Conservation (phyloP, 2,888 invertebrate species). For the Julus scanicus region DNA sequence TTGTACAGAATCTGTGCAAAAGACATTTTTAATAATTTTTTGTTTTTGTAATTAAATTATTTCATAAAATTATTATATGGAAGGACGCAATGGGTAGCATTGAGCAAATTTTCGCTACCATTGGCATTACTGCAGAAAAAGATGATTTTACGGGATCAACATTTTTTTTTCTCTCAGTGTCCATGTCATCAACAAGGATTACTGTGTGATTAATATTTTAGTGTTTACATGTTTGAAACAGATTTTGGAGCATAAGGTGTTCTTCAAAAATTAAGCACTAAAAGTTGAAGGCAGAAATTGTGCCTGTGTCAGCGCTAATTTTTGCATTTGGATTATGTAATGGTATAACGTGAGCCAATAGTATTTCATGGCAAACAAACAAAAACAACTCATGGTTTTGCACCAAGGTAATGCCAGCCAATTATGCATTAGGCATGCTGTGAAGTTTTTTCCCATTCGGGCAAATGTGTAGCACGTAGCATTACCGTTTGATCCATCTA, state of each 20-base stretch:
- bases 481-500: slow-evolving; percentile 9
- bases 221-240: neutral
- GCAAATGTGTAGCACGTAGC: neutral
- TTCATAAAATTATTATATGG: neutral
- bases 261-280: neutral
- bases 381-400: neutral
- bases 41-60: too few relatives aligned
- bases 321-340: neutral
- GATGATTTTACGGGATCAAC: neutral
- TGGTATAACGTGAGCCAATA: neutral
- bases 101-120: neutral
- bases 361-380: neutral
- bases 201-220: neutral
- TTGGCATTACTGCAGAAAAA: neutral
- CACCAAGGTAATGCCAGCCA: neutral
- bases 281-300: slow-evolving; percentile 11
- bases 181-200: neutral
- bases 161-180: neutral
- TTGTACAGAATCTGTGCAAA: neutral
- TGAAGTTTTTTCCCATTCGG: neutral
- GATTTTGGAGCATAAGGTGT: slow-evolving; percentile 19
- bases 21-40: too few relatives aligned
- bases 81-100: neutral
- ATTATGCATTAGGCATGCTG: neutral
- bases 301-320: slow-evolving; percentile 10